Base-by-base conservation (phyloP, 2,113 vertebrate genomes). In the Nycticebus coucang region DNA sequence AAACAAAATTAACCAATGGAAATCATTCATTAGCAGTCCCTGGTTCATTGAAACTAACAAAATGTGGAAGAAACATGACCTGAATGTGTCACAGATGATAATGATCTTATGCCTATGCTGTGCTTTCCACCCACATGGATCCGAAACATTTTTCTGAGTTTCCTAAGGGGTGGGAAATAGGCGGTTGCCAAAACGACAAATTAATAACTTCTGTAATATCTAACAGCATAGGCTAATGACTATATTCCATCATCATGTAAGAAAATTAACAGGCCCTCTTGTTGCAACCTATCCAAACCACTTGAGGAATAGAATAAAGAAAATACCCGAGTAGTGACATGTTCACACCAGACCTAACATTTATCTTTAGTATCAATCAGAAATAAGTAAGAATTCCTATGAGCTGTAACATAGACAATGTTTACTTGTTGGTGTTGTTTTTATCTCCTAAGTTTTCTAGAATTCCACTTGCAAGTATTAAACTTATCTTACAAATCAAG, bases 1-100 rank as follows among this genome's bases (percentile, higher is more conserved):
- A 98, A 98, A 98, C 97, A 98, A 98, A 98, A 95, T 94, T 96
- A 98, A 97, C 98, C 96, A 98, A 97, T 98, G 98, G 97, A 98
- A 98, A 98, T 98, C 98, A 98, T 98, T 98, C 98, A 98, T 98
- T 98, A 98, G 96, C 97, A 97, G 95, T 96, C 96, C 96, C 88
- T 89, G 97, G 97, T 98, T 98, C 97, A 97, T 94, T 98, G 98
- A 98, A 98, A 98, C 98, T 97, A 98, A 98, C 97, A 98, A 98
- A 98, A 98, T 97, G 95, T 98, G 97, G 98, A 97, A 98, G 98
- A 98, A 98, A 98, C 95, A 96, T 98, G 98, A 98, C 95, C 98
- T 97, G 95, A 98, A 98, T 96, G 96, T 97, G 97, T 97, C 97
- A 98, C 83, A 81, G 96, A 96, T 98, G 98, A 98, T 98, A 98